These are phyloP conservation scores for Tetanocera ferruginea DNA, from an alignment of 2,888 invertebrate species.

Conservation along the genomic window DNA sequence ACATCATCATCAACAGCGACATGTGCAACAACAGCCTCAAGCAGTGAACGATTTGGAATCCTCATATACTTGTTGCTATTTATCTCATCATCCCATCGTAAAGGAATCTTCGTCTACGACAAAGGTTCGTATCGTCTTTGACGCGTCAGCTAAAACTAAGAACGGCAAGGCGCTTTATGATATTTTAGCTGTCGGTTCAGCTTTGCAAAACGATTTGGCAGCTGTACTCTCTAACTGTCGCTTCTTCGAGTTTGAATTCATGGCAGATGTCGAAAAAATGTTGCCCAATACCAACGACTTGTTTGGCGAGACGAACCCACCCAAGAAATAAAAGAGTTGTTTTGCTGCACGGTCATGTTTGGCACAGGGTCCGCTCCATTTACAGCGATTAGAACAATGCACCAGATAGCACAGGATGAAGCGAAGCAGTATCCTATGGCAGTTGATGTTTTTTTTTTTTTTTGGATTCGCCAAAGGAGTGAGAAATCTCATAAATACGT, in stretches of 20 bases:
- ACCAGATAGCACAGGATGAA: conserved; percentile 32
- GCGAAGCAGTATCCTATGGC: conserved; percentile 16
- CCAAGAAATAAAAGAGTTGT: neutral
- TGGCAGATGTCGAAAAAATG: conserved; percentile 45
- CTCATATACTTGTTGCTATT: conserved; percentile 35
- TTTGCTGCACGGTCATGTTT: conserved; percentile 21
- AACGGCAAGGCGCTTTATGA: conserved; percentile 45
- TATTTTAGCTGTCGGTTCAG: conserved; percentile 38
- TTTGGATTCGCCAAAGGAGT: too few relatives aligned
- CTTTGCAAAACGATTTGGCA: conserved; percentile 42
- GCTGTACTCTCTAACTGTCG: conserved; percentile 41
- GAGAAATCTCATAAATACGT: too few relatives aligned
- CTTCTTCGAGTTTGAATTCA: conserved; percentile 32
- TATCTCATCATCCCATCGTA: conserved; percentile 38
- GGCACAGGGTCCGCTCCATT: conserved; percentile 29
- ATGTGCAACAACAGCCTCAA: too few relatives aligned
- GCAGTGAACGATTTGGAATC: neutral
- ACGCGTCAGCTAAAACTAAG: conserved; percentile 57
- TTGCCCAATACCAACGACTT: conserved; percentile 39
- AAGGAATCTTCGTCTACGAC: conserved; percentile 40
- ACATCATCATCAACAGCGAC: neutral
- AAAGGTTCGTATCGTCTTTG: conserved; percentile 42
- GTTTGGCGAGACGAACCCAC: conserved; percentile 15
- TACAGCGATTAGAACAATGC: conserved; percentile 19
- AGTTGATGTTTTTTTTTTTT: too few relatives aligned